These are phyloP conservation scores for Sylvia borin DNA, from an alignment of 2,797 vertebrate genomes.

Conservation along the genomic window DNA sequence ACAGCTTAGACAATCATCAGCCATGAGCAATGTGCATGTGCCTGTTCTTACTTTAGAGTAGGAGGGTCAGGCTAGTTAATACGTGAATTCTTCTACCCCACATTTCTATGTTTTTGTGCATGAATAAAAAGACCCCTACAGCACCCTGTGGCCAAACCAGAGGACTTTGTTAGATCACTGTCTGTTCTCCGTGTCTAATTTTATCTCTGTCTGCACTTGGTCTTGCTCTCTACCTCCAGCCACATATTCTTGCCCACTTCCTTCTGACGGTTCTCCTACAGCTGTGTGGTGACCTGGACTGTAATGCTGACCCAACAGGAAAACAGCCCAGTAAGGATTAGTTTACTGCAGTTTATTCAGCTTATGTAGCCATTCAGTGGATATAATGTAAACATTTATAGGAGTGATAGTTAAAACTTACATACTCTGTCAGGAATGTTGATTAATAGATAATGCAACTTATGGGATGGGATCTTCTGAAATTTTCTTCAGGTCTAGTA, in stretches of 20 bases:
- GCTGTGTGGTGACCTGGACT: slow-evolving; percentile 30
- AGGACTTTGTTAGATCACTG: neutral
- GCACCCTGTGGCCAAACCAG: neutral
- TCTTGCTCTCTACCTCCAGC: slow-evolving; percentile 32
- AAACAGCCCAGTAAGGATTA: neutral
- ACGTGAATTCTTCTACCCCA: neutral
- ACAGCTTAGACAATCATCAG: neutral
- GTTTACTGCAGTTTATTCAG: neutral
- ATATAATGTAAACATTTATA: neutral
- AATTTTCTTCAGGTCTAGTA: neutral
- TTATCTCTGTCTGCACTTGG: slow-evolving; percentile 10
- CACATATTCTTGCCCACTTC: slow-evolving; percentile 32
- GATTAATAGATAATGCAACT: neutral
- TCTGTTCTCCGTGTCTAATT: neutral
- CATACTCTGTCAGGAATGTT: neutral
- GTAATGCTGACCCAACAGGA: slow-evolving; percentile 32
- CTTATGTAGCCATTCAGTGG: neutral
- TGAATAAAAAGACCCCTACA: neutral
- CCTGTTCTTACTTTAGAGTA: neutral
- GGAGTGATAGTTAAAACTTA: neutral
- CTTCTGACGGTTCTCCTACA: slow-evolving; percentile 37
- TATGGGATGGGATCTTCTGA: neutral
- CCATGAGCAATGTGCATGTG: accelerated
- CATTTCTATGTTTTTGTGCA: neutral
- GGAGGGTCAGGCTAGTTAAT: neutral